Percentiles rank a stretch among this genome's conserved stretches.
Conservation (phyloP, 1,140 invertebrate species). For the Aphelenchoides avenae region DNA sequence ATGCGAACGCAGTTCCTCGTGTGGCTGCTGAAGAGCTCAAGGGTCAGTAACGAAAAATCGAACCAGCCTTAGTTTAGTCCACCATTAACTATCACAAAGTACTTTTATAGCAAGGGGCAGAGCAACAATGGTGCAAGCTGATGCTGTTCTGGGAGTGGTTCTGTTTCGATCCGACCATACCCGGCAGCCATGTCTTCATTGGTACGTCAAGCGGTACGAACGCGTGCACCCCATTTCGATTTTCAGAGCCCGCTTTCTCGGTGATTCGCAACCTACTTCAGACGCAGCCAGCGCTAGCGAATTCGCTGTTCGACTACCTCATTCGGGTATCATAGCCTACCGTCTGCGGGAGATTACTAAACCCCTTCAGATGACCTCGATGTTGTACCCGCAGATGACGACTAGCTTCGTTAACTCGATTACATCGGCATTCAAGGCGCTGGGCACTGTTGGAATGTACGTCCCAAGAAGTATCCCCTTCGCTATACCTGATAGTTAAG, state of each 20-base stretch:
- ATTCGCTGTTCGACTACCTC: constrained; percentile 25
- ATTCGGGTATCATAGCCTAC: constrained; percentile 13
- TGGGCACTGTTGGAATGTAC: constrained; percentile 15
- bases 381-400: constrained; percentile 18
- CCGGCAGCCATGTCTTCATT: constrained; percentile 3
- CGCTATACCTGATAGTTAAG: constrained; percentile 8
- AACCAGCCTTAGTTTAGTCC: background rate
- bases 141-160: constrained; percentile 41
- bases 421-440: constrained; percentile 14
- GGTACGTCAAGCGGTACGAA: constrained; percentile 1
- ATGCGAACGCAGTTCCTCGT: constrained; percentile 16
- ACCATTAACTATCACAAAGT: constrained; percentile 15
- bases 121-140: constrained; percentile 29
- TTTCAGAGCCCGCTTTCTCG: constrained; percentile 26
- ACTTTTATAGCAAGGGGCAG: constrained; percentile 13
- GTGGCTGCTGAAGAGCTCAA: constrained; percentile 26
- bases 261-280: constrained; percentile 5
- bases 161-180: constrained; percentile 22
- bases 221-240: background rate
- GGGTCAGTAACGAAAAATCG: constrained; percentile 1
- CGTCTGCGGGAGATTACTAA: background rate
- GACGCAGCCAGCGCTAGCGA: constrained; percentile 1
- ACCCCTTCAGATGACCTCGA: background rate
- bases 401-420: constrained; percentile 23
- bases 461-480: constrained; percentile 13